Evolutionary conservation across 2,797 vertebrate species (phyloP), one percentile per base, ranked within the genome.

Genomic region (Myotis pilosus): DNA sequence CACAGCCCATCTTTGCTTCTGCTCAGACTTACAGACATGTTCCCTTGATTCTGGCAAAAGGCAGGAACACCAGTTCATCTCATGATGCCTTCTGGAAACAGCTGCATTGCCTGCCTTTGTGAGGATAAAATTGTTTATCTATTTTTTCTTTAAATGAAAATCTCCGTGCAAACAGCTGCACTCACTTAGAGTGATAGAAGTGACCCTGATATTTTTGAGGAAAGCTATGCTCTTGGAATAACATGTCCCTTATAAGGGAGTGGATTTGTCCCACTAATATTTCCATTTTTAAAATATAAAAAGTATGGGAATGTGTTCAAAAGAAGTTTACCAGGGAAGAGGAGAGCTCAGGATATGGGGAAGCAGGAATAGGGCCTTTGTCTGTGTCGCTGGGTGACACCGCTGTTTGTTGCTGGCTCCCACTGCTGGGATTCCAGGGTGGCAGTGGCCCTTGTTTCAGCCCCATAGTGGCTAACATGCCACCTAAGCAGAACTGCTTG

Each of bases 161-260:
- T 51, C 49, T 51, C 49, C 16, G 98, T 98, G 94, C 97, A 98
- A 98, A 98, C 98, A 97, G 96, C 94, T 96, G 97, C 96, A 98
- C 96, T 97, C 97, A 96, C 97, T 98, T 97, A 98, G 96, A 96
- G 97, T 96, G 75, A 93, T 72, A 92, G 96, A 96, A 96, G 96
- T 96, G 96, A 96, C 91, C 96, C 97, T 97, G 98, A 97, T 98
- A 97, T 97, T 95, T 97, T 95, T 95, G 95, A 95, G 96, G 95
- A 95, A 96, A 96, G 76, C 89, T 85, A 28, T 87, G 76, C 92
- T 97, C 95, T 96, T 96, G 93, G 96, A 96, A 96, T 94, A 95
- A 91, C 81, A 82, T 97, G 94, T 92, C 93, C 94, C 95, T 97
- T 94, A 96, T 74, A 94, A 74, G 96, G 94, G 75, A 5, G 3